A percentile compares a stretch with the other conserved stretches of the same genome.
Evolutionary conservation across 2,797 vertebrate genomes (phyloP).

Genomic region (Acipenser oxyrinchus): DNA sequence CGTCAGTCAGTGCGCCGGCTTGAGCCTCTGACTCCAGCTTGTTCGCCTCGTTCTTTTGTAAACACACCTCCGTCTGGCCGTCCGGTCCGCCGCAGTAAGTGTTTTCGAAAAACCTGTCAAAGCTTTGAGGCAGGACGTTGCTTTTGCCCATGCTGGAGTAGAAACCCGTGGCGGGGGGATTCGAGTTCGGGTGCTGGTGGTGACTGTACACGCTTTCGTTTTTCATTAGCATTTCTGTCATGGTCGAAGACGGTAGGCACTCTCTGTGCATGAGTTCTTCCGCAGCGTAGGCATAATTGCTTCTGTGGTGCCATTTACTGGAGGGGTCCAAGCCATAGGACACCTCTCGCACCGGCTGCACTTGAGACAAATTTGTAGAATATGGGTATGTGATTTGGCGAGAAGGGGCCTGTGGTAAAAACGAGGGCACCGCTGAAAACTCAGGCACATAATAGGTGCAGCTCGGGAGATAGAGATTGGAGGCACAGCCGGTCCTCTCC

Average conservation of each 20-base stretch:
- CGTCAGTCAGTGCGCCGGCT: constrained; percentile 62
- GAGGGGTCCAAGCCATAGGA: constrained; percentile 89
- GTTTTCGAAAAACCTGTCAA: constrained; percentile 92
- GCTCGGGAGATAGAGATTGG: constrained; percentile 96
- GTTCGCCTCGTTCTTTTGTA: constrained; percentile 77
- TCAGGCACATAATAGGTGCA: constrained; percentile 97
- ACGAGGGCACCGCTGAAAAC: constrained; percentile 90
- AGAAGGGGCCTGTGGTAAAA: constrained; percentile 89
- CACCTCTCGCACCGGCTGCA: constrained; percentile 89
- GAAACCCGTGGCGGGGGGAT: constrained; percentile 73
- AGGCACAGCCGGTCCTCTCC: constrained; percentile 86
- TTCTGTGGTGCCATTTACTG: constrained; percentile 90
- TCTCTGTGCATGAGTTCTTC: constrained; percentile 95
- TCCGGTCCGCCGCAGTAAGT: constrained; percentile 81
- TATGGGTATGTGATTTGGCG: constrained; percentile 92
- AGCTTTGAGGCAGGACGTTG: constrained; percentile 88
- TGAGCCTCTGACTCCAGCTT: constrained; percentile 76
- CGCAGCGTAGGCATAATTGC: constrained; percentile 92
- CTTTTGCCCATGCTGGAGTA: constrained; percentile 84
- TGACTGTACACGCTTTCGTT: constrained; percentile 85
- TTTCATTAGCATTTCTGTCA: constrained; percentile 97
- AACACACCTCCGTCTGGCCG: constrained; percentile 72
- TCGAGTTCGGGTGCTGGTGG: constrained; percentile 69
- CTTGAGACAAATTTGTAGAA: constrained; percentile 85
- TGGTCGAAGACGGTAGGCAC: constrained; percentile 89